Percentiles rank a stretch among this genome's conserved stretches.
These are phyloP conservation scores for Apaloderma vittatum DNA, from an alignment of 2,113 vertebrate genomes.

Conservation along the genomic window DNA sequence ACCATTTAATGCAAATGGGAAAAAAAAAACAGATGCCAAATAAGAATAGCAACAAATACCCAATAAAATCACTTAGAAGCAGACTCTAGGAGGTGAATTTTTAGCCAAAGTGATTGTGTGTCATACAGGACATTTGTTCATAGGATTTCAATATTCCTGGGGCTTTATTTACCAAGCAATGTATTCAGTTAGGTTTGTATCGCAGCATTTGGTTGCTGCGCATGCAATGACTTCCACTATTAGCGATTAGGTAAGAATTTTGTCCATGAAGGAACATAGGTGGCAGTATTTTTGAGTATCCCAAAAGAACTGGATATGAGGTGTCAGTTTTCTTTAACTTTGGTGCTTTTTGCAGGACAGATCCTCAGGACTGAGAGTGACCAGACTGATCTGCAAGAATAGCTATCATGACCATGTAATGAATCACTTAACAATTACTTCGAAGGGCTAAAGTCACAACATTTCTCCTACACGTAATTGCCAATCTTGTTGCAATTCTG, in stretches of 20 bases:
- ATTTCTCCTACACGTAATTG: neutral
- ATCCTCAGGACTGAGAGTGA: neutral
- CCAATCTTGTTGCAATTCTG: neutral
- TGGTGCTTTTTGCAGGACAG: neutral
- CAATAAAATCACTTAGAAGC: neutral
- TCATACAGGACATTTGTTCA: neutral
- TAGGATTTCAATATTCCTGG: neutral
- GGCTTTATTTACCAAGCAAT: neutral
- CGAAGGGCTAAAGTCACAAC: neutral
- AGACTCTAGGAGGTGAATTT: neutral
- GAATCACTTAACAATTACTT: neutral
- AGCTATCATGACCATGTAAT: neutral
- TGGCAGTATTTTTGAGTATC: neutral
- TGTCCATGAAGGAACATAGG: neutral
- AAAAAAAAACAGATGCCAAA: neutral
- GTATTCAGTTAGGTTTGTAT: neutral
- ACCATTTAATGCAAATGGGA: neutral
- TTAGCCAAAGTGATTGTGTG: neutral
- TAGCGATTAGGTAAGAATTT: neutral
- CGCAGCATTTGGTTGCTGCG: neutral
- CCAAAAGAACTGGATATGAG: neutral
- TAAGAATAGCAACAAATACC: neutral
- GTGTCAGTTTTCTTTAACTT: neutral
- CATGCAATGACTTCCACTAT: neutral
- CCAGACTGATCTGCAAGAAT: neutral